Evolutionary conservation across 2,797 vertebrate genomes (phyloP), one percentile per base, ranked within the genome.

Genomic region (Sebastes trivittatus): DNA sequence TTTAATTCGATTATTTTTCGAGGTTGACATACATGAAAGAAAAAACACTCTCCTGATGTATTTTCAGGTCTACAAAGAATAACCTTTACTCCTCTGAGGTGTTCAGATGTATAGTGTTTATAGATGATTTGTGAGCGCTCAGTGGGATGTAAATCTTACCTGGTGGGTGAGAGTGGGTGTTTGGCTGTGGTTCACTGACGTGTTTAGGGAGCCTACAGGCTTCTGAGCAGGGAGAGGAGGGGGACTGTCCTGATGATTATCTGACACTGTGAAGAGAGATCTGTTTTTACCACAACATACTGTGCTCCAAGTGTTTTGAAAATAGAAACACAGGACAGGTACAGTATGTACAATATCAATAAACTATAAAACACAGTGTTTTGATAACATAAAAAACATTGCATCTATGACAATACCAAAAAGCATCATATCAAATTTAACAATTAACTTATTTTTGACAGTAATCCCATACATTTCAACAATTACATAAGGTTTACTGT

Each of bases 181-280:
- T 4, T 62, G 62, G 61, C 23, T 87, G 32, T 87, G 91, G 79
- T 82, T 73, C 64, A 80, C 34, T 22, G 90, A 36, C 59, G 11
- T 58, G 10, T 84, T 94, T 3, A 93, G 90, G 61, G 92, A 94
- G 65, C 98, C 97, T 32, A 98, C 92, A 29, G 98, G 95, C 72
- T 95, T 97, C 93, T 97, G 97, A 76, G 87, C 70, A 62, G 98
- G 97, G 32, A 97, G 96, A 58, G 97, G 96, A 1, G 97, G 97
- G 76, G 95, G 94, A 46, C 79, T 89, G 85, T 96, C 96, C 72
- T 82, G 82, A 49, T 89, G 90, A 49, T 93, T 90, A 75, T 94
- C 96, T 85, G 94, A 93, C 89, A 94, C 96, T 97, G 89, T 81
- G 77, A 92, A 67, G 0, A 67, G 0, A 94, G 20, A 83, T 30